Evolutionary conservation across 2,888 invertebrate genomes (phyloP), one percentile per base, ranked within the genome.

Genomic region (Tipula lateralis): DNA sequence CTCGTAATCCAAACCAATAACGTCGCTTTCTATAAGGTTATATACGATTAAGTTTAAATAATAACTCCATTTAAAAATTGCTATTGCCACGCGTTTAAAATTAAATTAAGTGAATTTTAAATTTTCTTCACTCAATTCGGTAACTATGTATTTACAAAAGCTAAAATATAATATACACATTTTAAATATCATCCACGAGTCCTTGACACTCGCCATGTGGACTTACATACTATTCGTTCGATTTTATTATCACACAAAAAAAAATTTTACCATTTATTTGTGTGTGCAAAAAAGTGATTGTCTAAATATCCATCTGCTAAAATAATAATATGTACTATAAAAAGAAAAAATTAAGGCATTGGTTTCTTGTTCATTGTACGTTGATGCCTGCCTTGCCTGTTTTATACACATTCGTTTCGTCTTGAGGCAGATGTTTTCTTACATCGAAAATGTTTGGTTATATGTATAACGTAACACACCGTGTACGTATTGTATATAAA

Each of bases 341-440:
- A 66, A 66, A 66, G 66, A 66, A 66, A 66, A 66, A 66, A 66
- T 24, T 66, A 66, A 66, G 66, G 66, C 66, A 66, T 66, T 66
- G 66, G 66, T 66, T 66, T 66, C 12, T 66, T 66, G 24, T 66
- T 66, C 9, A 66, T 66, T 66, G 66, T 66, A 66, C 9, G 66
- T 24, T 66, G 66, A 66, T 66, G 66, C 66, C 24, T 66, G 66
- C 24, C 66, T 66, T 66, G 66, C 66, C 66, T 66, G 66, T 66
- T 66, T 24, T 66, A 66, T 66, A 66, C 24, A 66, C 66, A 66
- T 66, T 66, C 66, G 24, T 66, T 66, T 66, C 66, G 66, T 66
- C 66, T 66, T 66, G 66, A 24, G 66, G 66, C 66, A 66, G 66
- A 19, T 66, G 66, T 66, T 66, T 66, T 66, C 66, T 66, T 24